Percentiles rank a stretch among this genome's conserved stretches.
Evolutionary conservation across 2,888 invertebrate species (phyloP).

Genomic region (Brachypterus glaber): DNA sequence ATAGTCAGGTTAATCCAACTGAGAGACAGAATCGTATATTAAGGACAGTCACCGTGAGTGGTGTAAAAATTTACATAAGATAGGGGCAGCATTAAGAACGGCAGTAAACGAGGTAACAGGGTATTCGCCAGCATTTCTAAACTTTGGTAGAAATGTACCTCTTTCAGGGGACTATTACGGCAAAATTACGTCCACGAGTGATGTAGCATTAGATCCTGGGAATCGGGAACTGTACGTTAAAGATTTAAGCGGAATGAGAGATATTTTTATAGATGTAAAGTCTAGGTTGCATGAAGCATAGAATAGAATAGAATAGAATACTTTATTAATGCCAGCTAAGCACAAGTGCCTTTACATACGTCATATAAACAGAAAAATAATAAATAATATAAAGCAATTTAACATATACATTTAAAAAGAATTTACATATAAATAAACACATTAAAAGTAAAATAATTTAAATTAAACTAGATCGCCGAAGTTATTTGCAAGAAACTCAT

Average conservation of each 20-base stretch:
- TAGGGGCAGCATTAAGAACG: neutral
- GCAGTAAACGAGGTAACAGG: neutral
- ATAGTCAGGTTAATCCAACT: slow-evolving; percentile 5
- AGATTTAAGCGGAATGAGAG: neutral
- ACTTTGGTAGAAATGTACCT: neutral
- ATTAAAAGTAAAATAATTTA: too few relatives aligned
- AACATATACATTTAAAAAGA: too few relatives aligned
- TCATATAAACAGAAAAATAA: too few relatives aligned
- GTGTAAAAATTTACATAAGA: slow-evolving; percentile 1
- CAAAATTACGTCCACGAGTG: neutral
- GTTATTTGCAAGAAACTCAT: too few relatives aligned
- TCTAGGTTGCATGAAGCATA: neutral
- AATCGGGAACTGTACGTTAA: neutral
- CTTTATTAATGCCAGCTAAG: too few relatives aligned
- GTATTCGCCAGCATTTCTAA: neutral
- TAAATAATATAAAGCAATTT: too few relatives aligned
- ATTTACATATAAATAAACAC: too few relatives aligned
- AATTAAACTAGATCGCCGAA: too few relatives aligned
- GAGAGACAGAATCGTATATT: slow-evolving; percentile 5
- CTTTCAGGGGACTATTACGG: neutral
- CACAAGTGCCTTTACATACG: too few relatives aligned
- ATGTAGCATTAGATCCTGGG: neutral
- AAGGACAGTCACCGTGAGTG: slow-evolving; percentile 5
- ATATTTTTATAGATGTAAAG: neutral
- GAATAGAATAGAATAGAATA: neutral